Evolutionary conservation across 2,888 invertebrate species (phyloP), one percentile per base, ranked within the genome.

Genomic region (Lypha dubia): DNA sequence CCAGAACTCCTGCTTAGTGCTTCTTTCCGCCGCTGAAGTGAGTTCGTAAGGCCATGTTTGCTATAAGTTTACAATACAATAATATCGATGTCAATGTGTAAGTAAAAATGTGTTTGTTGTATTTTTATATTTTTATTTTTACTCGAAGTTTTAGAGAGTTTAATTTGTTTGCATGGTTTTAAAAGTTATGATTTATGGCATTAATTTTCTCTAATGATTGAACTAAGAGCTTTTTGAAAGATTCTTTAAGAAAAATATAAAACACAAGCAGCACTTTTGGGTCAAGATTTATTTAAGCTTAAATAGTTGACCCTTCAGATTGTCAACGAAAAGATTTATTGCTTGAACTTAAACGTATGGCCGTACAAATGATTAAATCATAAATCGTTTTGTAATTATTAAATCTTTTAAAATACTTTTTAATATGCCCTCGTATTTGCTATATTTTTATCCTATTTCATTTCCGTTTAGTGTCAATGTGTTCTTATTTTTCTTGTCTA

Each of bases 401-500:
- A n/a, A n/a, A n/a, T n/a, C 3, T 20, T 24, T 15, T 24, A 24
- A 24, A 53, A 24, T 2, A n/a, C 24, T 73, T 49, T 67, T 51
- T 0, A 4, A 11, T 13, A 20, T 3, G 3, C 41, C 32, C 44
- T 58, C 56, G n/a, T 32, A 20, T 1, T 0, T n/a, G 1, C 8
- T 35, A 8, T 35, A 8, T 62, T 46, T 62, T 46, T 62, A 73
- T 24, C 28, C 46, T n/a, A 32, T 76, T 68, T 49, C 15, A 67
- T 65, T 71, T 77, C 77, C 73, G 49, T 60, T 77, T 71, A 62
- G 62, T 83, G 77, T 73, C 82, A 83, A 83, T 77, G 71, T 77
- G 44, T 65, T 46, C 58, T 11, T 62, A 11, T n/a, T 63, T 15
- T 53, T 32, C 53, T 32, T 28, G 32, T 76, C 70, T 70, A 56